These are phyloP conservation scores for Diadumene lineata DNA, from an alignment of 92 coral and sea anemone species.

Conservation along the genomic window DNA sequence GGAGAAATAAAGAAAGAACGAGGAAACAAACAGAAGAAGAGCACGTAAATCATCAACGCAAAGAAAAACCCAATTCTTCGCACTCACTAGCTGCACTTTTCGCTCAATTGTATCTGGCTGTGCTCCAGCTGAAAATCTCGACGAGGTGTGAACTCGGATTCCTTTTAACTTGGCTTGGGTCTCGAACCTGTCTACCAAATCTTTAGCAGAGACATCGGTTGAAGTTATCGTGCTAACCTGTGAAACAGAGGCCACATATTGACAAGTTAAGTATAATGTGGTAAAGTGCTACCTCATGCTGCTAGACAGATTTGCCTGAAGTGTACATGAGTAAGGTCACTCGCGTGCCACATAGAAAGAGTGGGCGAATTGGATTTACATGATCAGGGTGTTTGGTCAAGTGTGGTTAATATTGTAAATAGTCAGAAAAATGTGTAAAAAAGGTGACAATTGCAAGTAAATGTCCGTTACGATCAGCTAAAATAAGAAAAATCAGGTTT, in stretches of 20 bases:
- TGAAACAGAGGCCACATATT: conserved; percentile 19
- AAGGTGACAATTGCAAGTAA: too few relatives aligned
- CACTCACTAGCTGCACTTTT: conserved; percentile 86
- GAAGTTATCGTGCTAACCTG: conserved; percentile 92
- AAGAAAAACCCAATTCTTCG: too few relatives aligned
- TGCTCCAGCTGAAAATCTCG: conserved; percentile 69
- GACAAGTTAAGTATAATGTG: conserved; percentile 20
- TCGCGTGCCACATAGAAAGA: conserved; percentile 18
- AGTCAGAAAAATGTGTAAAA: too few relatives aligned
- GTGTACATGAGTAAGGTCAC: neutral
- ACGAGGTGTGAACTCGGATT: conserved; percentile 79
- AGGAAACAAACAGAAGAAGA: neutral
- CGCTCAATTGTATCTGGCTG: conserved; percentile 65
- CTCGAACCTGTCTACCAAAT: conserved; percentile 78
- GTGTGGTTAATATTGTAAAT: too few relatives aligned
- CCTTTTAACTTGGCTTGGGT: conserved; percentile 72
- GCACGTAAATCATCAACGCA: too few relatives aligned
- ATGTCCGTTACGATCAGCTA: too few relatives aligned
- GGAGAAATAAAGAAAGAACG: too few relatives aligned
- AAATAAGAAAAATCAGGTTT: too few relatives aligned
- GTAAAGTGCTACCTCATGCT: conserved; percentile 17
- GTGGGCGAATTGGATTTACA: conserved; percentile 10
- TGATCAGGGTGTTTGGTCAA: too few relatives aligned
- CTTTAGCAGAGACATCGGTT: conserved; percentile 72
- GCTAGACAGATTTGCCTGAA: conserved; percentile 1